phyloP scores from a whole-genome alignment of 1,140 invertebrate genomes.

The Bombus pyrosoma region DNA sequence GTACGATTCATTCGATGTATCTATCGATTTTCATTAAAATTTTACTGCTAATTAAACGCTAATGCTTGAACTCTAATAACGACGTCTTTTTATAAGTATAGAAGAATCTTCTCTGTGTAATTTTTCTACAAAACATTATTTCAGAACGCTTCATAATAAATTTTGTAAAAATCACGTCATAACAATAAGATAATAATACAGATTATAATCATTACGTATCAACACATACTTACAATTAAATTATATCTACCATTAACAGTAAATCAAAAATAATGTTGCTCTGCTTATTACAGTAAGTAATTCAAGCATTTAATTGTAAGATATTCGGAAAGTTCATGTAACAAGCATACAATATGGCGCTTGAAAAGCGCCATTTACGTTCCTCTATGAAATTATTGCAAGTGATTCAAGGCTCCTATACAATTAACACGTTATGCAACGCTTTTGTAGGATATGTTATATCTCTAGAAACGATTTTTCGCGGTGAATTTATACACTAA shows the following conservation, averaged over 20 bases:
- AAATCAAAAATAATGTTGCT: too few relatives aligned
- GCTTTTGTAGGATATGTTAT: not conserved
- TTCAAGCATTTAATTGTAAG: too few relatives aligned
- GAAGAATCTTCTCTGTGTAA: not conserved
- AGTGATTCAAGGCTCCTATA: not conserved
- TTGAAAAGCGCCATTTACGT: not conserved
- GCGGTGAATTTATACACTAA: not conserved
- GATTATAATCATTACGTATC: not conserved
- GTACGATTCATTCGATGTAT: too few relatives aligned
- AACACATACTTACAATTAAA: not conserved
- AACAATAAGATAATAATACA: too few relatives aligned
- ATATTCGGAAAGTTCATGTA: not conserved
- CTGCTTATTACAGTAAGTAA: too few relatives aligned
- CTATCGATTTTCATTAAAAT: not conserved
- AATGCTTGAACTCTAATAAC: too few relatives aligned
- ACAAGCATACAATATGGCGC: not conserved
- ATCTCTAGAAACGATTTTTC: not conserved
- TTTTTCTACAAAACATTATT: too few relatives aligned
- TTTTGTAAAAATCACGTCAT: too few relatives aligned
- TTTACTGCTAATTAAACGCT: not conserved
- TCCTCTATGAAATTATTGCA: not conserved
- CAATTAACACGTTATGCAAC: not conserved
- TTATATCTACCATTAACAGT: not conserved
- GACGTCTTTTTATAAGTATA: not conserved
- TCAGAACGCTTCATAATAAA: too few relatives aligned